Evolutionary conservation across 2,888 invertebrate genomes (phyloP).

Genomic region (Liposcelis brunnea): DNA sequence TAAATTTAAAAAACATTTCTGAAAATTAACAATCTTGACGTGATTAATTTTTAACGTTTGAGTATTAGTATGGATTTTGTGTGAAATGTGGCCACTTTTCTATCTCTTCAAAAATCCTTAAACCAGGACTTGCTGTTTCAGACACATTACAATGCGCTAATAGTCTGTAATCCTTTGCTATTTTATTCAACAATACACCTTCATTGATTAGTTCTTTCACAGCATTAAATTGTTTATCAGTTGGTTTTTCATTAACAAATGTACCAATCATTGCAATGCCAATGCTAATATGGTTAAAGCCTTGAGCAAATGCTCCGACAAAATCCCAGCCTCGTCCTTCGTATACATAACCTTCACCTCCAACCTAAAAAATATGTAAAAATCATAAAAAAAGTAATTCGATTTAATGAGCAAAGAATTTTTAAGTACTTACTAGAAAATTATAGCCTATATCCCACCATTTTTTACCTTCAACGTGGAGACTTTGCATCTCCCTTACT

Average conservation of each 20-base stretch:
- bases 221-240: not conserved
- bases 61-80: no score
- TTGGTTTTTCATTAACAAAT: not conserved
- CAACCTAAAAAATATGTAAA: slow-evolving; percentile 19
- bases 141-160: not conserved
- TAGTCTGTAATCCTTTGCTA: not conserved
- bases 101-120: not conserved
- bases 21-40: no score
- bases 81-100: not conserved
- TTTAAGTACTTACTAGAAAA: no score
- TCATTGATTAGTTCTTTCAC: not conserved
- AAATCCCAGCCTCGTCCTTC: slow-evolving; percentile 13
- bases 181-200: not conserved
- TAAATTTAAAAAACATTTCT: no score
- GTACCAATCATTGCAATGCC: not conserved
- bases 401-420: no score
- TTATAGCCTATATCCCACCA: no score
- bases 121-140: not conserved
- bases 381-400: no score
- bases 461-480: no score
- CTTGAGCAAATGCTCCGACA: not conserved
- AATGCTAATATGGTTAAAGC: not conserved
- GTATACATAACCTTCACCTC: slow-evolving; percentile 6
- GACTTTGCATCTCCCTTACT: no score
- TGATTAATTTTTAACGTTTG: no score